Evolutionary conservation across 2,113 vertebrate genomes (phyloP), one percentile per base, ranked within the genome.

Genomic region (Ursus arctos): DNA sequence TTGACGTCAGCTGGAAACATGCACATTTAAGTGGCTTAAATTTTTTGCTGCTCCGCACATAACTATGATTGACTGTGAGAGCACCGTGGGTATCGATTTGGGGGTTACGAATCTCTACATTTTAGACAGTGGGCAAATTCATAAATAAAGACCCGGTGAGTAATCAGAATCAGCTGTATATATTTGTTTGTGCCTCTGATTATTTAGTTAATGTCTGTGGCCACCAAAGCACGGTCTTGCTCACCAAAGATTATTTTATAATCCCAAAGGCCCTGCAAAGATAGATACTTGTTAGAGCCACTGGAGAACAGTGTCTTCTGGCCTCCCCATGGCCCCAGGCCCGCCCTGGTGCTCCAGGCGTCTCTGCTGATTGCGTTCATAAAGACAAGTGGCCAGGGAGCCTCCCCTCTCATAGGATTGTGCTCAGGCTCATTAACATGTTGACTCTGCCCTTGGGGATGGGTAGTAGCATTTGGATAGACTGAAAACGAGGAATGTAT

Each of bases 21-120:
- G 36, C 33, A 7, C 7, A 2, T 13, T 4, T 79, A 1, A 40
- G 65, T 2, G 3, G 55, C 63, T 91, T 24, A 7, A 1, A 49
- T 22, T 19, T 43, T 63, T 36, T 0, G 0, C 26, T 22, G 69
- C 69, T 81, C 10, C 18, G 36, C 1, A 0, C 31, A 2, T 28
- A 33, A 12, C 22, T 28, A 0, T 0, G 0, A 65, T 16, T 16
- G 16, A 49, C 79, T 53, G 0, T 4, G 16, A 36, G 43, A 14
- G n/a, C 0, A 0, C 53, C 16, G 0, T 0, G 36, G n/a, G 24
- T 47, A 11, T 4, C 40, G 74, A 69, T 55, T 74, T 55, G 4
- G 67, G 61, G 79, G 71, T 57, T 11, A 4, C 10, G 22, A 4
- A 2, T 21, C 31, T 33, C 63, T 67, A 6, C 28, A 63, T 59